Evolutionary conservation across 1,140 invertebrate species (phyloP).

Genomic region (Microvelia longipes): DNA sequence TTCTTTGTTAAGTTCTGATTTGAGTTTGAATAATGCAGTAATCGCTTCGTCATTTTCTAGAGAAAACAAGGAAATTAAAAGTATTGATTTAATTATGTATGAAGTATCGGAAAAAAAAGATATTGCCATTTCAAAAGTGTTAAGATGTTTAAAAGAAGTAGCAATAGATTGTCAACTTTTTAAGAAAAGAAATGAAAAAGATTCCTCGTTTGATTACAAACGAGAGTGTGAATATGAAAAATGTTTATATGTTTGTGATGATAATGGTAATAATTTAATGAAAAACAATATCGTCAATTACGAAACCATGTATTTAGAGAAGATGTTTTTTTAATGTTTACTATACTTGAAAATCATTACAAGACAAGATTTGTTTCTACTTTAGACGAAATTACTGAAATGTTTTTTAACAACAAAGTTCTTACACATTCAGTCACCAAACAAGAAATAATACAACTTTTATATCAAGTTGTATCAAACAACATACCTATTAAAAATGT

Average conservation of each 20-base stretch:
- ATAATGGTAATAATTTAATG: background rate
- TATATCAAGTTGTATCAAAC: background rate
- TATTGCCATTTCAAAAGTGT: background rate
- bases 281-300: background rate
- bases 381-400: background rate
- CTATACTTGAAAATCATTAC: background rate
- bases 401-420: background rate
- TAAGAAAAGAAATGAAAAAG: background rate
- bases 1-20: background rate
- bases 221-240: background rate
- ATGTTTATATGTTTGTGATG: background rate
- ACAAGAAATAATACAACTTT: background rate
- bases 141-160: background rate
- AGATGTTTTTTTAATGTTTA: background rate
- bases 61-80: background rate
- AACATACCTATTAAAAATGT: background rate
- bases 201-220: background rate
- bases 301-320: background rate
- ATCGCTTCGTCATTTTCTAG: background rate
- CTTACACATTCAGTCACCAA: background rate
- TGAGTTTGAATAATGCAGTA: background rate
- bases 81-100: background rate
- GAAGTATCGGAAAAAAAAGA: background rate
- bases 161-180: background rate
- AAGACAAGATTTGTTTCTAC: background rate